Evolutionary conservation across 2,113 vertebrate species (phyloP).

Genomic region (Cairina moschata): DNA sequence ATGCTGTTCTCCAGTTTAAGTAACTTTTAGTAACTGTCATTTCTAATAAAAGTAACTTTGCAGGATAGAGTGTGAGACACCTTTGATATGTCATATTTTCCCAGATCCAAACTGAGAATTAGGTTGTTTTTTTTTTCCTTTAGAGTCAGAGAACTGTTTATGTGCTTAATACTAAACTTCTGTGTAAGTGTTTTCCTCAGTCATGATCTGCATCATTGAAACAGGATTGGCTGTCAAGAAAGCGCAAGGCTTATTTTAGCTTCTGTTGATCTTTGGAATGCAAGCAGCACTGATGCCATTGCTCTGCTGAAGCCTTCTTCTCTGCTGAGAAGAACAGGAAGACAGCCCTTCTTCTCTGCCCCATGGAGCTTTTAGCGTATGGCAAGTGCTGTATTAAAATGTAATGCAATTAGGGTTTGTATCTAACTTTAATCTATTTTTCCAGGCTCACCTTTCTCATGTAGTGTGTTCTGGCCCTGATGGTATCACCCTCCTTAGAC

Average conservation of each 20-base stretch:
- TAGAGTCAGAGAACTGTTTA: neutral
- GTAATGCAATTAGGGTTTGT: neutral
- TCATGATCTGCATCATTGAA: neutral
- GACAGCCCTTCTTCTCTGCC: neutral
- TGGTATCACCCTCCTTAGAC: neutral
- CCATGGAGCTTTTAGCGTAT: too few relatives aligned
- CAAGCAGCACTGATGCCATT: neutral
- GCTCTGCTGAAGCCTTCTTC: neutral
- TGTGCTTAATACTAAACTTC: neutral
- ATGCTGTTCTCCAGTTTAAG: neutral
- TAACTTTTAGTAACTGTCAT: neutral
- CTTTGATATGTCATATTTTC: too few relatives aligned
- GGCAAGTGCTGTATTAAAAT: neutral
- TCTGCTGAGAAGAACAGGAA: neutral
- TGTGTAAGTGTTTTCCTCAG: neutral
- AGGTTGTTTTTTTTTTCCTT: neutral
- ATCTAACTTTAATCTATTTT: neutral
- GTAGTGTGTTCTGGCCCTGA: neutral
- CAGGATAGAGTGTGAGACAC: neutral
- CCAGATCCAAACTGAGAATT: too few relatives aligned
- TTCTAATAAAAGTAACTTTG: neutral
- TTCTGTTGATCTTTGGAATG: too few relatives aligned
- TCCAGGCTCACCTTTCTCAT: neutral
- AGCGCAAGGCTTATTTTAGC: neutral
- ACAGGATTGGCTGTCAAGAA: neutral